Base-by-base conservation (phyloP, 2,113 vertebrate genomes). In the Notechis scutatus region DNA sequence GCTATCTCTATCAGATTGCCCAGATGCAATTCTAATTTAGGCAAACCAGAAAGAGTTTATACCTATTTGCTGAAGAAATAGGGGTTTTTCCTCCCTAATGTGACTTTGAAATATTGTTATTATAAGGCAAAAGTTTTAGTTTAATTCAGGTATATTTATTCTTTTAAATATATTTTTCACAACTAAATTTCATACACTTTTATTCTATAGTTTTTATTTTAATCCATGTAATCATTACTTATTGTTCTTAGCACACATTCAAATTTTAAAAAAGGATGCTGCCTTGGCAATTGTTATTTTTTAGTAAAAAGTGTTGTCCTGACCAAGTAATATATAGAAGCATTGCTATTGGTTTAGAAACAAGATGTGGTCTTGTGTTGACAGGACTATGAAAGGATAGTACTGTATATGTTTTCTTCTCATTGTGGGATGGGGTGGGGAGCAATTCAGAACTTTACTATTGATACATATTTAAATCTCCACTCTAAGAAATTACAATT, bases 241-340 rank as follows among this genome's bases (percentile, higher is more conserved):
- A 2, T 90, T 57, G 7, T 52, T 81, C 69, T 21, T 85, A 34
- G 50, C n/a, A 50, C 74, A 57, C n/a, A 90, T 92, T 90, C 54
- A 54, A 42, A 64, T 64, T 61, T 87, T 54, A 18, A 14, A 56
- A 74, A 92, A 92, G 15, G 29, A 88, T 56, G 69, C 90, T 92
- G 64, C 74, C 21, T 87, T 59, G 90, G 85, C 94, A 95, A 89
- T 92, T 64, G 42, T 23, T 59, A 45, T 69, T 56, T 29, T 89
- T 39, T 42, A 81, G 39, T 88, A 89, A 89, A 24, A 74, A 55
- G 18, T 88, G 11, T 91, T 23, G n/a, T 29, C 29, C 18, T 52
- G 29, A 61, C 42, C 45, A 56, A 92, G 20, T 29, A 89, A 92
- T 85, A 21, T 23, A 55, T 7, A 3, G 74, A 61, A 87, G 56